Base-by-base conservation (phyloP, 2,797 vertebrate genomes). In the Leptodactylus fallax region DNA sequence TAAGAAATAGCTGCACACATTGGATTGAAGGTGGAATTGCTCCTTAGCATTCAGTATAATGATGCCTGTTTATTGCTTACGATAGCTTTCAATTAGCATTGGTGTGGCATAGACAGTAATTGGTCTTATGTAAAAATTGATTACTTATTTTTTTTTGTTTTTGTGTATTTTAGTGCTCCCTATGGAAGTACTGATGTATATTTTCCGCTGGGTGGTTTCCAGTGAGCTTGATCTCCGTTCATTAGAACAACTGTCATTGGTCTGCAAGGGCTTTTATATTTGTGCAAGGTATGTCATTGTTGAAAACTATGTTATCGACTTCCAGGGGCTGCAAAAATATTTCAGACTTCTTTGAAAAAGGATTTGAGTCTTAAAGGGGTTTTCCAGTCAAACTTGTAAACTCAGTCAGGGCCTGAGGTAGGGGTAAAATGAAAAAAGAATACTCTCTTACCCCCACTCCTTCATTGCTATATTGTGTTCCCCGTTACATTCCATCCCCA, bases 171-270 rank as follows among this genome's bases (percentile, higher is more conserved):
- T 93, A 99, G 98, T 92, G 0, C 93, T 99, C 93, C 98, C 98
- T 0, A 94, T 96, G 92, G 98, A 99, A 93, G 96, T 99, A 90
- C 93, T 99, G 61, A 98, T 99, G 97, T 99, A 99, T 93, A 96
- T 99, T 92, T 99, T 99, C 91, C 97, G 98, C 72, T 99, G 98
- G 98, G 98, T 99, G 88, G 98, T 99, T 92, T 99, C 98, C 0
- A 98, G 96, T 90, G 97, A 99, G 86, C 93, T 99, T 94, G 98
- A 99, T 93, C 95, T 99, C 91, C 95, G 97, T 51, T 97, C 98
- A 0, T 93, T 99, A 91, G 98, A 99, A 92, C 98, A 99, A 93
- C 94, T 99, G 69, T 98, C 98, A 7, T 92, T 97, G 91, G 98
- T 99, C 85, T 98, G 97, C 93, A 96, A 98, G 88, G 98, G 98